Evolutionary conservation across 2,113 vertebrate species (phyloP), one percentile per base, ranked within the genome.

Genomic region (Semnornis frantzii): DNA sequence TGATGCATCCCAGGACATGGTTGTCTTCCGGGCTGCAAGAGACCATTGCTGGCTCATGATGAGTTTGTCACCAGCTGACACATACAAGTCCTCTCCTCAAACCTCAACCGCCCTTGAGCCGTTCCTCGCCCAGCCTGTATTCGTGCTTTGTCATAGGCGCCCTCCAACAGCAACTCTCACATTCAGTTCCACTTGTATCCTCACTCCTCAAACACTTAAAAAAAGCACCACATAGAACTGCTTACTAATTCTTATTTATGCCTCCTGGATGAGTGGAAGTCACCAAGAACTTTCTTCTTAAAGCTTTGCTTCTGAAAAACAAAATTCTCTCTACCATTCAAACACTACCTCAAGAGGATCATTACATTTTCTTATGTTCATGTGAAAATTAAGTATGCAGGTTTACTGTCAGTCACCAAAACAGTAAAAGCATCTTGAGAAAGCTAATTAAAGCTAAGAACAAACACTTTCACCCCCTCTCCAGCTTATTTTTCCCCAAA

Each of bases 381-480:
- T 94, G 92, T 80, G 87, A 85, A 87, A 85, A 94, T 90, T 93
- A 93, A 95, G 73, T 50, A 93, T 75, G 81, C 93, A 92, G 78
- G 90, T 86, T 88, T 87, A 82, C 93, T 93, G 91, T 77, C 87
- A 94, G 87, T 18, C 87, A 93, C 55, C 85, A 83, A 74, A 91
- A 84, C 79, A 86, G 87, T 34, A 86, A 68, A 93, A 82, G 77
- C 82, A 87, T 97, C 89, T 92, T 80, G 91, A 93, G 70, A 37
- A 71, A 88, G 90, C 85, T 95, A 93, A 97, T 93, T 94, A 96
- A 95, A 97, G 94, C 92, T 70, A 77, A 89, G 92, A 92, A 91
- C 90, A 90, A 95, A 96, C 92, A 95, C 93, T 93, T 96, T 89
- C 95, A 95, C 85, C 93, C 83, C 89, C 93, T 95, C 92, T 91